These are phyloP conservation scores for Cyprinella venusta DNA, from an alignment of 2,797 vertebrate genomes.

Conservation along the genomic window DNA sequence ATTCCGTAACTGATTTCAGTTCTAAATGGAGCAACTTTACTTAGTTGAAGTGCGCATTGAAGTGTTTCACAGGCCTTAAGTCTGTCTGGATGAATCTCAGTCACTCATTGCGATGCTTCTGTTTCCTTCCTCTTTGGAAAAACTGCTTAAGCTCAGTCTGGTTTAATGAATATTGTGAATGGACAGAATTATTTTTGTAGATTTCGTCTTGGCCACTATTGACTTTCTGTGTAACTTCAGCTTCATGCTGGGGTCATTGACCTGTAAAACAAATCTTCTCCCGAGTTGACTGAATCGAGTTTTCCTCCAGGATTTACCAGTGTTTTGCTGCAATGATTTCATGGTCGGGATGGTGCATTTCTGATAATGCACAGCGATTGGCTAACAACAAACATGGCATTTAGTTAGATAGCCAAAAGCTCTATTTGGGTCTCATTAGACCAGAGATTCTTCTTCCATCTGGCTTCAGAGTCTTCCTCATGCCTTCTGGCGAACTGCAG, in stretches of 20 bases:
- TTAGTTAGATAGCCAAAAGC: slow-evolving; percentile 18
- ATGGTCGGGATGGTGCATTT: background rate
- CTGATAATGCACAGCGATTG: slow-evolving; percentile 4
- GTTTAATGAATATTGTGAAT: background rate
- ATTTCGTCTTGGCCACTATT: background rate
- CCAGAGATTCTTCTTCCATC: slow-evolving; percentile 16
- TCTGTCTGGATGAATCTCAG: background rate
- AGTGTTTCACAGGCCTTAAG: background rate
- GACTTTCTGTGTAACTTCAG: background rate
- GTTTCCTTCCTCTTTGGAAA: background rate
- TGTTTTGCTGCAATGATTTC: background rate
- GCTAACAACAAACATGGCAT: slow-evolving; percentile 4
- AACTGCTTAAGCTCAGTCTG: background rate
- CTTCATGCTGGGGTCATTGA: background rate
- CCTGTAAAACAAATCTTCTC: background rate
- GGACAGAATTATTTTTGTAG: background rate
- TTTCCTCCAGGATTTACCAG: background rate
- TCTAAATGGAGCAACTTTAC: background rate
- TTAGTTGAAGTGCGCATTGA: no score
- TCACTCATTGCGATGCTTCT: background rate
- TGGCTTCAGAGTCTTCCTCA: slow-evolving; percentile 33
- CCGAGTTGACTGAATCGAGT: background rate
- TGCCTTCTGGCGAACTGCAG: slow-evolving; percentile 19
- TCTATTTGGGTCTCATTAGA: background rate
- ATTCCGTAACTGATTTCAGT: background rate